Percentiles rank a stretch among this genome's conserved stretches.
Conservation (phyloP, 2,797 vertebrate species). For the Pelochelys cantorii region DNA sequence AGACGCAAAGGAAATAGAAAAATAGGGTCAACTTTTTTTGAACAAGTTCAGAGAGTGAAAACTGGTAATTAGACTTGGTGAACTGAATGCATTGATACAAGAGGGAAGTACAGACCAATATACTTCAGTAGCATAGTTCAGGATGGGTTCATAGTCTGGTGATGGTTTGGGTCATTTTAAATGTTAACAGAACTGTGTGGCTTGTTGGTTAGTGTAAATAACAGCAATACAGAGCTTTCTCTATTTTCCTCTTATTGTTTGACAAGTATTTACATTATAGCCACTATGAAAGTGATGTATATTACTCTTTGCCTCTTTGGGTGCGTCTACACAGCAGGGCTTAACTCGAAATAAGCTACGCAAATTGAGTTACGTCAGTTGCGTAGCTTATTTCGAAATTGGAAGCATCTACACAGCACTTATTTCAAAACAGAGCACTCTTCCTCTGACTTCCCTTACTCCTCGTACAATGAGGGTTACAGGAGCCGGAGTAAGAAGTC, state of each 20-base stretch:
- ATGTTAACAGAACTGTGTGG: not conserved
- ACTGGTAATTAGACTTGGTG: not conserved
- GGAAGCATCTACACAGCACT: too few species aligned
- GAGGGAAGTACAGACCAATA: not conserved
- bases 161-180: not conserved
- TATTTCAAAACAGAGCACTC: too few species aligned
- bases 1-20: not conserved
- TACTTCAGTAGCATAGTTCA: not conserved
- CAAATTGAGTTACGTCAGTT: too few species aligned
- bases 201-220: not conserved
- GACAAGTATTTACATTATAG: constrained; percentile 24
- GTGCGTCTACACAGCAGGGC: not conserved
- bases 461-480: too few species aligned
- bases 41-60: not conserved
- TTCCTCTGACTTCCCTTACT: too few species aligned
- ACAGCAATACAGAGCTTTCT: constrained; percentile 6
- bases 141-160: not conserved
- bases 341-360: too few species aligned
- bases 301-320: not conserved
- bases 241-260: not conserved
- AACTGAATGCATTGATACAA: not conserved
- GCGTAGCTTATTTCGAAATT: too few species aligned
- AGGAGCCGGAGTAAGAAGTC: too few species aligned
- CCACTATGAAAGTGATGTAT: not conserved
- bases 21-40: not conserved